These are phyloP conservation scores for Elephantulus edwardii DNA, from an alignment of 2,113 vertebrate species.

Conservation along the genomic window DNA sequence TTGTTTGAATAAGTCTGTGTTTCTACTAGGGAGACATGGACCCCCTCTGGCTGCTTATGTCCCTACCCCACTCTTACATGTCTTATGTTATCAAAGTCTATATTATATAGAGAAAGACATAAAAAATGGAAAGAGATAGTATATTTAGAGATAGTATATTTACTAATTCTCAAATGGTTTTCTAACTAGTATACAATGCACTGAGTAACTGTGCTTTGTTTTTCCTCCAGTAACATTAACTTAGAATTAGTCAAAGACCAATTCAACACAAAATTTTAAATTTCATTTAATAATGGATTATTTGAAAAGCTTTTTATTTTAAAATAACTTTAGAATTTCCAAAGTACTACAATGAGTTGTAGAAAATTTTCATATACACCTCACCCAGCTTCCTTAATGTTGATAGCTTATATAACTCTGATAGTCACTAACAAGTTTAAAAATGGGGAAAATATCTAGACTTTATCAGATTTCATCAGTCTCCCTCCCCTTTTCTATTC, in stretches of 20 bases:
- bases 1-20: too few species aligned
- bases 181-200: neutral
- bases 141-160: neutral
- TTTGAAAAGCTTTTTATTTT: neutral
- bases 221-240: neutral
- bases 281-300: neutral
- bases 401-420: neutral
- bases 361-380: neutral
- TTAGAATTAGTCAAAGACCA: neutral
- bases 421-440: neutral
- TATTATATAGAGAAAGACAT: neutral
- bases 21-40: too few species aligned
- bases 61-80: too few species aligned
- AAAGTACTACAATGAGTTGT: neutral
- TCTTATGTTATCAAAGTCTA: neutral
- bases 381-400: neutral
- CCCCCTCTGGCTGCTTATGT: too few species aligned
- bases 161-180: neutral
- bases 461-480: neutral
- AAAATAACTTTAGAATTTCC: neutral
- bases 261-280: neutral
- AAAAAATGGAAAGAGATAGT: neutral
- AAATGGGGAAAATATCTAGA: neutral
- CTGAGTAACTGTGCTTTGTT: neutral
- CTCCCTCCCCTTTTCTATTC: neutral